phyloP scores from a whole-genome alignment of 2,797 vertebrate species.

The Synaphobranchus kaupii region DNA sequence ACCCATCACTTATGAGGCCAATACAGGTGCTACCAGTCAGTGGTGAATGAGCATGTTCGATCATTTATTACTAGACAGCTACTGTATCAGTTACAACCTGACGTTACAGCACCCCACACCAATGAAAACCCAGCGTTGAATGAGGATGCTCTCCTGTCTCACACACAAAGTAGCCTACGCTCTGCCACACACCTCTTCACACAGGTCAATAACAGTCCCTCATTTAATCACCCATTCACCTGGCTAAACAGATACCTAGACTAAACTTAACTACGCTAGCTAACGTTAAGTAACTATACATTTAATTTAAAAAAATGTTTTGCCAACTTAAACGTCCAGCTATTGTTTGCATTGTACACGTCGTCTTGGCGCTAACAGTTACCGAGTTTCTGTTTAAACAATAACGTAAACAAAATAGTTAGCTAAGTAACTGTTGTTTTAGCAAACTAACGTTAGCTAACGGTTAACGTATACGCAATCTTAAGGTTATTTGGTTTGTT shows the following conservation, averaged over 20 bases:
- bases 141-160: neutral
- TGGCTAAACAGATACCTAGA: neutral
- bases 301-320: neutral
- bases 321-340: neutral
- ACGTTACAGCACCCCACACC: neutral
- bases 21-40: neutral
- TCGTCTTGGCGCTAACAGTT: no score
- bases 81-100: neutral
- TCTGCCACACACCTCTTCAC: neutral
- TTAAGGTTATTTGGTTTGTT: neutral
- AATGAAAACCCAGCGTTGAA: neutral
- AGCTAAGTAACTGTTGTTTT: no score
- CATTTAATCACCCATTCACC: neutral
- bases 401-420: neutral
- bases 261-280: neutral
- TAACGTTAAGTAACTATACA: neutral
- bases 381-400: neutral
- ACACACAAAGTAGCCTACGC: neutral
- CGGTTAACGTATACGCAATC: neutral
- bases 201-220: neutral
- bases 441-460: neutral
- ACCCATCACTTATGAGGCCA: neutral
- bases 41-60: neutral
- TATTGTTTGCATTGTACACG: neutral
- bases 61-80: neutral